These are phyloP conservation scores for Colletes gigas DNA, from an alignment of 1,140 invertebrate genomes.

Conservation along the genomic window DNA sequence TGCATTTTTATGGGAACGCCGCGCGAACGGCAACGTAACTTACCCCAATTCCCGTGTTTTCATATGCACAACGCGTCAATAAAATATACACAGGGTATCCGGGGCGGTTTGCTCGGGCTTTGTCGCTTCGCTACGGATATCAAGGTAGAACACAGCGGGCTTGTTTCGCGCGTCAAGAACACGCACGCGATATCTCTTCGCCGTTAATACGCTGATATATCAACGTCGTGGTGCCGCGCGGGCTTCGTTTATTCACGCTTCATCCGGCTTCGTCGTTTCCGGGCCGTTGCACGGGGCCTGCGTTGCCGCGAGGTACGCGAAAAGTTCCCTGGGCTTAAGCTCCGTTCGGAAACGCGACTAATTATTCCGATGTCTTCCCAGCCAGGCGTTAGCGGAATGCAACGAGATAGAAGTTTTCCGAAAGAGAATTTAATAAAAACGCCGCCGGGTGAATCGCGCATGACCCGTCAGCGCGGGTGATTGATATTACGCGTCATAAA, in stretches of 20 bases:
- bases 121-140: background rate
- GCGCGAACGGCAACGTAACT: no score
- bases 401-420: background rate
- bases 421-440: constrained; percentile 30
- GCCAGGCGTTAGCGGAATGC: background rate
- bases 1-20: no score
- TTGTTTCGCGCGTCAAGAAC: background rate
- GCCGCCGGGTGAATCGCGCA: constrained; percentile 15
- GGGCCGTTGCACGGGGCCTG: no score
- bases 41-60: no score
- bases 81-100: no score
- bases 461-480: background rate
- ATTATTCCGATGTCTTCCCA: constrained; percentile 3
- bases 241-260: background rate
- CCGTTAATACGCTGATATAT: background rate
- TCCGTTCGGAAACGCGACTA: background rate
- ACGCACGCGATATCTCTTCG: background rate
- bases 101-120: background rate
- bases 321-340: background rate
- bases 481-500: constrained; percentile 26
- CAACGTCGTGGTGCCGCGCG: background rate
- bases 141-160: background rate
- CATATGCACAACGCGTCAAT: no score
- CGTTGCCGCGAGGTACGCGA: background rate
- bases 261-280: no score